Evolutionary conservation across 2,888 invertebrate genomes (phyloP), one percentile per base, ranked within the genome.

Genomic region (Perizoma affinitatum): DNA sequence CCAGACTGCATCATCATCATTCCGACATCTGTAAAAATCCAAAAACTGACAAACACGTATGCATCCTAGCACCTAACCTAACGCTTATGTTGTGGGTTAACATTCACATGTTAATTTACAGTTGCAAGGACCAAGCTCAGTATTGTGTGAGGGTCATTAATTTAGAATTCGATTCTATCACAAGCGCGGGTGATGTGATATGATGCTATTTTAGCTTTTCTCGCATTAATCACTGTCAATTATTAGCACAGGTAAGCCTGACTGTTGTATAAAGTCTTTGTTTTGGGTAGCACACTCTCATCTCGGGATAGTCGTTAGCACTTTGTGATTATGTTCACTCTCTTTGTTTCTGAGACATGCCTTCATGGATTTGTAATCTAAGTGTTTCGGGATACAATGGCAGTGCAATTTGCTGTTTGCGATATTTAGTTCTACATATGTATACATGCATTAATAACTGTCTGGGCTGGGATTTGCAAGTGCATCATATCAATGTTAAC

Each of bases 1-100:
- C 97, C 97, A 92, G 96, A 95, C 96, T 97, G 97, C 97, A 97
- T 97, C 97, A 97, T 96, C 95, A 97, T 97, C 97, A 97, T 97
- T 94, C 97, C 97, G 93, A 97, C 97, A 97, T 97, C 97, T 97
- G 97, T 85, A 96, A 96, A 95, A 95, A 95, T 93, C 93, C 92
- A 93, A 93, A 93, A 89, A 85, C 91, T 92, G 91, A 92, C 90
- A 90, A 85, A 87, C 79, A 87, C 84, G 88, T 81, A 86, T 79
- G 84, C 79, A 83, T 84, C 83, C 82, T 82, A 80, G 81, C 79
- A 77, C 70, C 75, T 74, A 75, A 73, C 66, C 72, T 76, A 72
- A 68, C 69, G 60, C 48, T 62, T 22, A 22, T 22, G 1, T 22
- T 58, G 56, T 74, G 70, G 75, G 68, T 70, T 63, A 70, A 72